A percentile compares a stretch with the other conserved stretches of the same genome.
Evolutionary conservation across 2,888 invertebrate species (phyloP).

Genomic region (Metacarcinus magister): DNA sequence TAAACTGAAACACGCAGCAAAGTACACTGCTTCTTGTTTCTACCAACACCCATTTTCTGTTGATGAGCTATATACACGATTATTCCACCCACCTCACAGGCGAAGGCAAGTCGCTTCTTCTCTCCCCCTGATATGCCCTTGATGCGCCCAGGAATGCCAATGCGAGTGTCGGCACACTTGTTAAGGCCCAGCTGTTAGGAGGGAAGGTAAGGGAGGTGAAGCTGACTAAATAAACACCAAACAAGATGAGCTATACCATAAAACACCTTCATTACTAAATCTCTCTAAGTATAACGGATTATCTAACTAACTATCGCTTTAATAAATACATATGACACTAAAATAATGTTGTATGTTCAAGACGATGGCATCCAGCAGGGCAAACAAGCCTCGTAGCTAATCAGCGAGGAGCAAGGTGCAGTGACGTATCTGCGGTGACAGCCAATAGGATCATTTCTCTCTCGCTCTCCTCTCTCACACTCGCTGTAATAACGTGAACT

Average conservation of each 20-base stretch:
- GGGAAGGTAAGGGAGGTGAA: not conserved
- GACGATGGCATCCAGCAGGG: not conserved
- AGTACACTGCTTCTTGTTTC: not conserved
- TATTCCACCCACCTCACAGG: constrained; percentile 90
- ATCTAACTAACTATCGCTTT: no score
- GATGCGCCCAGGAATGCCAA: constrained; percentile 93
- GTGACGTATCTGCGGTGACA: not conserved
- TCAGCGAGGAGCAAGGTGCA: not conserved
- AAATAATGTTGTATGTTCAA: not conserved
- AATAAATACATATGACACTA: not conserved
- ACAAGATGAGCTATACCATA: no score
- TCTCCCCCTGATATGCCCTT: constrained; percentile 99
- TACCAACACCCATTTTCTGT: constrained; percentile 30
- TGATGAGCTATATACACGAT: not conserved
- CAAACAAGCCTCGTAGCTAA: not conserved
- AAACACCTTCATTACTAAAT: no score
- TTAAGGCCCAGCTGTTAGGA: constrained; percentile 90
- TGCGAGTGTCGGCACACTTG: constrained; percentile 95
- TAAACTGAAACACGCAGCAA: not conserved
- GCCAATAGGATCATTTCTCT: not conserved
- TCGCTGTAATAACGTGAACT: not conserved
- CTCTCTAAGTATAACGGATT: no score
- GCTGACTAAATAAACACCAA: not conserved
- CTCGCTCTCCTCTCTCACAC: not conserved
- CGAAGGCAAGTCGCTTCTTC: constrained; percentile 96